Evolutionary conservation across 2,113 vertebrate species (phyloP), one percentile per base, ranked within the genome.

Genomic region (Platysteira castanea): DNA sequence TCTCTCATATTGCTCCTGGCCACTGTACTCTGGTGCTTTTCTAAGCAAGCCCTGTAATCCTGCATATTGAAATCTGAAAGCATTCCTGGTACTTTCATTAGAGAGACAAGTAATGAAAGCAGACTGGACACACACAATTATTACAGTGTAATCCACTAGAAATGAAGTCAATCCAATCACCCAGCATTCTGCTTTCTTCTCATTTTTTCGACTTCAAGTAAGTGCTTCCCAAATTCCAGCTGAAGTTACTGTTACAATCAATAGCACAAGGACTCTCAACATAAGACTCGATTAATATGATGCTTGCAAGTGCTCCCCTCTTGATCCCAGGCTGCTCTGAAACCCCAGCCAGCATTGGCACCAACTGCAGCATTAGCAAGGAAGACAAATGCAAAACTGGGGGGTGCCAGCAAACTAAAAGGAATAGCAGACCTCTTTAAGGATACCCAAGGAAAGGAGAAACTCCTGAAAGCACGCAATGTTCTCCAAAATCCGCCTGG

Each of bases 191-290:
- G 59, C 86, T 97, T 96, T 96, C 95, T 89, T 81, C 83, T 94
- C 56, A 90, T 94, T 97, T 96, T 95, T 94, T 65, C 86, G 76
- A 91, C 92, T 96, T 97, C 93, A 97, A 93, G 86, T 94, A 95
- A 96, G 68, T 67, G 78, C 89, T 96, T 97, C 90, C 95, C 74
- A 97, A 97, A 97, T 97, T 95, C 96, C 83, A 94, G 92, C 76
- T 71, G 87, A 97, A 96, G 93, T 95, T 71, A 74, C 92, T 96
- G 77, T 94, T 97, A 77, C 52, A 93, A 96, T 97, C 97, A 87
- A 96, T 93, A 95, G 81, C 30, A 9, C 85, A 14, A 91, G 82
- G 89, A 49, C 74, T 97, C 90, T 96, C 78, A 76, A 92, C 70
- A 24, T 80, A 94, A 93, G 89, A 91, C 85, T 95, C 76, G 83